Evolutionary conservation across 1,140 invertebrate species (phyloP).

Genomic region (Hesperophylax magnus): DNA sequence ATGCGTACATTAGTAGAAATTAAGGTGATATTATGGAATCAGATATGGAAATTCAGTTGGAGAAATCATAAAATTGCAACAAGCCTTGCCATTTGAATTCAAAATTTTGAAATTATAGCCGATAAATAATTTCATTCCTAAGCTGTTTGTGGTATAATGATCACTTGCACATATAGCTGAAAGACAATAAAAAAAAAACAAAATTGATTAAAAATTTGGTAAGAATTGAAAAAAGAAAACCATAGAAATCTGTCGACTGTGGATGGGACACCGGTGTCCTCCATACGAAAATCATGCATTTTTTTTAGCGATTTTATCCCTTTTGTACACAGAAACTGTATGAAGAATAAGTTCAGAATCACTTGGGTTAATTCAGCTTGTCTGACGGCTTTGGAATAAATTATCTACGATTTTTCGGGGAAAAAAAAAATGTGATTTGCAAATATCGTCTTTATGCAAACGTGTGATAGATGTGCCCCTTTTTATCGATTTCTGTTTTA

Average conservation of each 20-base stretch:
- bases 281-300: too few relatives aligned
- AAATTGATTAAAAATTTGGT: background rate
- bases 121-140: background rate
- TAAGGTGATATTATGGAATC: constrained; percentile 13
- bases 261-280: too few relatives aligned
- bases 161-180: background rate
- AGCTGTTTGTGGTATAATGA: background rate
- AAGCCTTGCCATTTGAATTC: background rate
- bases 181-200: background rate
- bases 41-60: background rate
- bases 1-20: background rate
- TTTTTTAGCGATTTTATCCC: too few relatives aligned
- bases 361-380: too few relatives aligned
- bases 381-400: too few relatives aligned
- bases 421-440: background rate
- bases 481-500: background rate
- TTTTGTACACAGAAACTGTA: too few relatives aligned
- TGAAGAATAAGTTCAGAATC: too few relatives aligned
- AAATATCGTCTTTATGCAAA: background rate
- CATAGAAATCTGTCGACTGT: too few relatives aligned
- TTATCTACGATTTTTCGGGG: too few relatives aligned
- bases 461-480: background rate
- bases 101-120: background rate
- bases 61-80: constrained; percentile 22
- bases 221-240: background rate